Evolutionary conservation across 2,797 vertebrate species (phyloP), one percentile per base, ranked within the genome.

Genomic region (Bovichtus diacanthus): DNA sequence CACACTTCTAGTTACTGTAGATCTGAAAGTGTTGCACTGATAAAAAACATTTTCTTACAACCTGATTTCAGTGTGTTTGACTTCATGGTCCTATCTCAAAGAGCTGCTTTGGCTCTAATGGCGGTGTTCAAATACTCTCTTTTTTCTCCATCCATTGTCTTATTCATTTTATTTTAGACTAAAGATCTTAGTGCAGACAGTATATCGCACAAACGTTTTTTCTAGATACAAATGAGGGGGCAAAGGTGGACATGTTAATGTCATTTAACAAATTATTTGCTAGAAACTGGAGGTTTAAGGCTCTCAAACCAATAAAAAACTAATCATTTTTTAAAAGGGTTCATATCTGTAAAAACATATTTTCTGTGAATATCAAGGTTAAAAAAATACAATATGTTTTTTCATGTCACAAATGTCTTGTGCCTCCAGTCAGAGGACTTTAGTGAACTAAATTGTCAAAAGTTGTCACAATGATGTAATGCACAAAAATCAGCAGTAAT

Each of bases 31-130:
- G 18, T 65, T 41, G 1, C 2, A 2, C n/a, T 29, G 0, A 61
- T 13, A 25, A 15, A 4, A n/a, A n/a, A n/a, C n/a, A 2, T 46
- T 50, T 44, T 39, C 11, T 18, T 11, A 67, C 8, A n/a, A n/a
- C 21, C 19, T 13, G 13, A 65, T 66, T 76, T 47, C 7, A 50
- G 21, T 25, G 63, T 4, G 16, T 67, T 54, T 78, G 44, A 60
- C n/a, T 41, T 41, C 73, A 65, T 75, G 16, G 9, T 29, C 5
- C 8, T 0, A 47, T 23, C 25, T 41, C 9, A 49, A 25, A 70
- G 43, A 50, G n/a, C 11, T 54, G 12, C 15, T 50, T 61, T 38
- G 4, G 2, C 34, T 71, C 46, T 16, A 25, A 10, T 27, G 31
- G 0, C 23, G 58, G 9, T 21, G 7, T 34, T 68, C 9, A 67